Conservation (phyloP, 2,797 vertebrate species). For the Dromococcyx pavoninus region DNA sequence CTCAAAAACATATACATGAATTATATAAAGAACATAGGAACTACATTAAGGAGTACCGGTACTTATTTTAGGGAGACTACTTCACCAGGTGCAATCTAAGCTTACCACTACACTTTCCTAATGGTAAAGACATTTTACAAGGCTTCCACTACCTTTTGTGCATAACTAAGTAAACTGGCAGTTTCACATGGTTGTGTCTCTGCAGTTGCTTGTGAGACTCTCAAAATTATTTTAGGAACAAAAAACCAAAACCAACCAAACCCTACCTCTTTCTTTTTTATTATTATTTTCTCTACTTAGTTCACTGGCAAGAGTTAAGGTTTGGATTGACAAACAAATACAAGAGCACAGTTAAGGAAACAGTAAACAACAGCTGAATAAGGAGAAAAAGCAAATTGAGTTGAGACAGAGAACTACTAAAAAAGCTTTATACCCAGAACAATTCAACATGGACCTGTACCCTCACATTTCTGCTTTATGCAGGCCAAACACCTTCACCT, state of each 20-base stretch:
- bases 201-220: neutral
- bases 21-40: neutral
- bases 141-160: neutral
- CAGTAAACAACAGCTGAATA: neutral
- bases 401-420: neutral
- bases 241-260: neutral
- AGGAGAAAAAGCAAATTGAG: neutral
- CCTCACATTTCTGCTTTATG: neutral
- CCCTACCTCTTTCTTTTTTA: neutral
- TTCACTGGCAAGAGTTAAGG: neutral
- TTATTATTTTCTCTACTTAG: neutral
- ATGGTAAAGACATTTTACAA: neutral
- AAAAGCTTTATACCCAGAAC: neutral
- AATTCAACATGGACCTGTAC: neutral
- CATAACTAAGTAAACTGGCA: neutral
- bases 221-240: neutral
- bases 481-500: neutral
- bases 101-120: neutral
- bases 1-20: neutral
- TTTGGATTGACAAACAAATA: neutral
- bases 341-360: neutral
- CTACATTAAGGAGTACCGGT: neutral
- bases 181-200: rapidly evolving
- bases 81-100: neutral
- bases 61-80: neutral